A percentile compares a stretch with the other conserved stretches of the same genome.
phyloP scores from a whole-genome alignment of 23 tunicate genomes.

The Ascidia mentula region DNA sequence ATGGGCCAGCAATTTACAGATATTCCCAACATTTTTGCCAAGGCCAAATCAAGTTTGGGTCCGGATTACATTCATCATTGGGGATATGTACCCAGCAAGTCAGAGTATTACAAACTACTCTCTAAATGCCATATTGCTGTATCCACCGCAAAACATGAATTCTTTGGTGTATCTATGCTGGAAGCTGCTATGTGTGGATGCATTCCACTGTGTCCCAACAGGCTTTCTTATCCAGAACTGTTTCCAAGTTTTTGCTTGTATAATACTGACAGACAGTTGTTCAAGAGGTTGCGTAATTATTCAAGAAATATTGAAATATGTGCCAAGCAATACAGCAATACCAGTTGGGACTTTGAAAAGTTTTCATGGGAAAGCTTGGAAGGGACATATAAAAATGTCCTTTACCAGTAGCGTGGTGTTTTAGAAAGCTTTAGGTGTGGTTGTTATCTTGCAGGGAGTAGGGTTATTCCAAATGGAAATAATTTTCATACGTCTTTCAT shows the following conservation, averaged over 20 bases:
- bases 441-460: too few relatives aligned
- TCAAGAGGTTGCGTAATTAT: slow-evolving; percentile 54
- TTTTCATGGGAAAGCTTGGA: slow-evolving; percentile 32
- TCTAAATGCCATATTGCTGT: slow-evolving; percentile 67
- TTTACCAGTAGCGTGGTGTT: too few relatives aligned
- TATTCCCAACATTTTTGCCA: slow-evolving; percentile 54
- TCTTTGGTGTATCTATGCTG: slow-evolving; percentile 92
- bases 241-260: slow-evolving; percentile 74
- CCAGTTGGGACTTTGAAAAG: slow-evolving; percentile 19
- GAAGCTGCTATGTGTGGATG: slow-evolving; percentile 74
- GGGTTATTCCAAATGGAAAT: too few relatives aligned
- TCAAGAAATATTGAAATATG: slow-evolving; percentile 17
- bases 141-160: slow-evolving; percentile 90
- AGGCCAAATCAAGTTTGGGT: slow-evolving; percentile 51
- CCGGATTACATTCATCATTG: slow-evolving; percentile 54
- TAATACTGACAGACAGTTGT: slow-evolving; percentile 72
- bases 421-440: background rate
- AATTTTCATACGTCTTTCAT: too few relatives aligned
- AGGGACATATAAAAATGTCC: slow-evolving; percentile 24
- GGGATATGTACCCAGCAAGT: slow-evolving; percentile 55
- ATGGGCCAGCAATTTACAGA: slow-evolving; percentile 73
- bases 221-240: slow-evolving; percentile 81
- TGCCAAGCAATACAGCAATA: slow-evolving; percentile 2
- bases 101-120: slow-evolving; percentile 33
- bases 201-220: slow-evolving; percentile 84